Evolutionary conservation across 2,888 invertebrate species (phyloP).

Genomic region (Drosophila rellima): DNA sequence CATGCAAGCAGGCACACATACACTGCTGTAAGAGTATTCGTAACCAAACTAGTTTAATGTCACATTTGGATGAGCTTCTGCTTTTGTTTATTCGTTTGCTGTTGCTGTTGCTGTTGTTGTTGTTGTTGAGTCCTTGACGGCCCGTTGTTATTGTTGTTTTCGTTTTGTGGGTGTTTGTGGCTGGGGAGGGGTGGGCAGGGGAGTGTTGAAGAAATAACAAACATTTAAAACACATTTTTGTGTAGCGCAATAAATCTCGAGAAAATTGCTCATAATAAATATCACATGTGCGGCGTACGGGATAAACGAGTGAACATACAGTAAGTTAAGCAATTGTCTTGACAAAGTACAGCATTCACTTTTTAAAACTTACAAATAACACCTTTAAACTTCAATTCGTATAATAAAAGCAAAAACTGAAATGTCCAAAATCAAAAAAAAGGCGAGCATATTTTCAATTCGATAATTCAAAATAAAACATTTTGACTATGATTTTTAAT

Average conservation of each 20-base stretch:
- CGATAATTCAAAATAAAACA: too few species aligned
- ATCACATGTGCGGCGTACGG: conserved; percentile 17
- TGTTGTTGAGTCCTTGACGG: conserved; percentile 25
- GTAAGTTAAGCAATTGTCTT: not conserved
- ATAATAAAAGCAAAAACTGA: too few species aligned
- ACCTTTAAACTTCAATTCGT: too few species aligned
- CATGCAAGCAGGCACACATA: not conserved
- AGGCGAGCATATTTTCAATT: too few species aligned
- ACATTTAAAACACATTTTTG: conserved; percentile 22
- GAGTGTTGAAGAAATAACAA: conserved; percentile 1
- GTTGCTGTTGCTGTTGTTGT: conserved; percentile 18
- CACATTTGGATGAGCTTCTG: conserved; percentile 27
- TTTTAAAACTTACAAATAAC: too few species aligned
- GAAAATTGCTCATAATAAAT: conserved; percentile 22
- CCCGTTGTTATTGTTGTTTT: not conserved
- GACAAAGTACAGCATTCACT: not conserved
- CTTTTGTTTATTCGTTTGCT: conserved; percentile 22
- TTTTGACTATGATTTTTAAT: too few species aligned
- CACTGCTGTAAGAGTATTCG: conserved; percentile 3
- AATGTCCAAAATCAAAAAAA: too few species aligned
- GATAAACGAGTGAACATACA: conserved; percentile 4
- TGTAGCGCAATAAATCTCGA: conserved; percentile 39
- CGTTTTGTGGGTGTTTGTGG: not conserved
- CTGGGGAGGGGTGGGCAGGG: not conserved
- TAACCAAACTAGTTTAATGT: conserved; percentile 47